phyloP scores from a whole-genome alignment of 2,113 vertebrate species.

The Campylomormyrus tamandua region DNA sequence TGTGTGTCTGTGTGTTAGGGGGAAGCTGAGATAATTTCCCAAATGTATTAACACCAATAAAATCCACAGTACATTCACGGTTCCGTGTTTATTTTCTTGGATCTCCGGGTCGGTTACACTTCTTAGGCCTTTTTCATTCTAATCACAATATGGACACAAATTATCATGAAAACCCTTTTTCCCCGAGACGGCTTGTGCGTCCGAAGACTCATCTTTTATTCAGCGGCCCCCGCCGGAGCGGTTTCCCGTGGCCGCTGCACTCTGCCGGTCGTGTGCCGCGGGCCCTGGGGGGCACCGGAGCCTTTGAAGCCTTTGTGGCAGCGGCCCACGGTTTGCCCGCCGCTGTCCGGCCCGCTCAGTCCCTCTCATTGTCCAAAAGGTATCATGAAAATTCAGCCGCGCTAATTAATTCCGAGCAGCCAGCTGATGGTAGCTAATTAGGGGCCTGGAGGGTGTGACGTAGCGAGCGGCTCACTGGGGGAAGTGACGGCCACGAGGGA shows the following conservation, averaged over 20 bases:
- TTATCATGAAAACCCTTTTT: neutral
- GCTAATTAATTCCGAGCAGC: neutral
- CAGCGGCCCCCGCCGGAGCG: neutral
- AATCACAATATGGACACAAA: neutral
- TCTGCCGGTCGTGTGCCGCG: neutral
- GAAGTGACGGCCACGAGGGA: neutral
- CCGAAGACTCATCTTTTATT: neutral
- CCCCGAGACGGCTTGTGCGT: neutral
- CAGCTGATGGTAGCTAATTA: slow-evolving; percentile 12
- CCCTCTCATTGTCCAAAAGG: slow-evolving; percentile 9
- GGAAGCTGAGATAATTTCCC: neutral
- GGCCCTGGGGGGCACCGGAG: neutral
- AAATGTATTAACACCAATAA: neutral
- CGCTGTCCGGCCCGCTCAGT: slow-evolving; percentile 14
- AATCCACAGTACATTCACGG: neutral
- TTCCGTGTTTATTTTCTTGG: neutral
- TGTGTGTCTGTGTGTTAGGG: neutral
- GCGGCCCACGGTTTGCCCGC: neutral
- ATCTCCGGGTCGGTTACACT: neutral
- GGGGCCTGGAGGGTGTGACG: neutral
- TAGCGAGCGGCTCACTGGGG: neutral
- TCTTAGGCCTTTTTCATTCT: neutral
- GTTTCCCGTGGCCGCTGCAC: neutral
- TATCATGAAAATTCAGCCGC: slow-evolving; percentile 24
- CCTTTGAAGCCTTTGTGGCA: slow-evolving; percentile 32